Evolutionary conservation across 2,888 invertebrate species (phyloP), one percentile per base, ranked within the genome.

Genomic region (Trichacis sp.): DNA sequence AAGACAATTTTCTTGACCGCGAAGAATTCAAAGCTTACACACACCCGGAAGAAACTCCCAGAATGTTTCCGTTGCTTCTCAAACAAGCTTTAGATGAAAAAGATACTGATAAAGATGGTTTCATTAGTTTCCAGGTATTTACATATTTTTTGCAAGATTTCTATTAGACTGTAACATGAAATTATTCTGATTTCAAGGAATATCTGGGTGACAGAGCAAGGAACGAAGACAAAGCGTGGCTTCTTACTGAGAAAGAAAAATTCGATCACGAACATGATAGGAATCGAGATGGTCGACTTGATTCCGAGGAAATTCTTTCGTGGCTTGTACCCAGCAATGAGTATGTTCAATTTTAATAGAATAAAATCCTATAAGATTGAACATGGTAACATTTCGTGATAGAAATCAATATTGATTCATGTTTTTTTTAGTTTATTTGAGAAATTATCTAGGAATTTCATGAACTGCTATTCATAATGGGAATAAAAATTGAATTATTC

Each of bases 261-360:
- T 97, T 96, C 85, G 93, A 94, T 81, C 87, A 90, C 69, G 95
- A 95, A 54, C 92, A 92, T 79, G 98, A 99, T 85, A 86, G 87
- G 52, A 90, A 98, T 85, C 85, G 88, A 14, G 96, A 98, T 87
- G 96, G 97, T 0, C 85, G 88, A 68, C 87, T 98, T 45, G 90
- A 91, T 75, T 87, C 88, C 0, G 87, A 88, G 56, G 98, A 99
- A 87, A 90, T 98, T 54, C 86, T 91, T 38, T 88, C 89, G 1
- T 99, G 98, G 98, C 89, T 96, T 68, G 90, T 96, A 38, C 97
- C 97, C 0, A 93, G 94, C 78, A 95, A 95, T 83, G 91, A 92
- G 93, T 93, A 82, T 89, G 91, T n/a, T n/a, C n/a, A n/a, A n/a
- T n/a, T n/a, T n/a, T n/a, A n/a, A n/a, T n/a, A n/a, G n/a, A n/a